These are phyloP conservation scores for Morone chrysops DNA, from an alignment of 2,113 vertebrate genomes.

Conservation along the genomic window DNA sequence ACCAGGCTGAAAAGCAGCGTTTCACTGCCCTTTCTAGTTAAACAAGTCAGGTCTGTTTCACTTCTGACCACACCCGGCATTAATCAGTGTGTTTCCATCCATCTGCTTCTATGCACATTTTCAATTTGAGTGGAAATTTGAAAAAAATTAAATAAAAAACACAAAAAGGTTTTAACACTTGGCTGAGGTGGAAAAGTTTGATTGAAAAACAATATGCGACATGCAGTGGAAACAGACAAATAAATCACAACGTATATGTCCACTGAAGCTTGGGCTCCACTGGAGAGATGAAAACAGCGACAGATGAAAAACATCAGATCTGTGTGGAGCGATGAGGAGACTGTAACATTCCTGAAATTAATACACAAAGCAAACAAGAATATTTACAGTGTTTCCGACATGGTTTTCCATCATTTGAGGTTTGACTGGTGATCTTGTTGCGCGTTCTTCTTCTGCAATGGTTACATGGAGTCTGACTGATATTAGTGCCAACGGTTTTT, in stretches of 20 bases:
- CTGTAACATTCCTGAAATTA: not conserved
- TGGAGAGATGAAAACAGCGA: not conserved
- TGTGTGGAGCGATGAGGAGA: not conserved
- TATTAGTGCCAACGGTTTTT: not conserved
- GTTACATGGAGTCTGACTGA: not conserved
- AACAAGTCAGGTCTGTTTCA: not conserved
- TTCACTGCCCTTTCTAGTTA: not conserved
- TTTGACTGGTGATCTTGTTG: not conserved
- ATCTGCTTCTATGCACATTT: not conserved
- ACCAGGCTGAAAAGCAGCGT: conserved; percentile 23
- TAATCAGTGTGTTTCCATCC: not conserved
- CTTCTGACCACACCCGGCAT: not conserved
- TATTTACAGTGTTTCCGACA: not conserved
- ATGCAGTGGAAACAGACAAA: not conserved
- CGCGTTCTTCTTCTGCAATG: not conserved
- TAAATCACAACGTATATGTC: not conserved
- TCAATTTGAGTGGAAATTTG: not conserved
- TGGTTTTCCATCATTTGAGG: not conserved
- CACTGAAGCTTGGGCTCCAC: not conserved
- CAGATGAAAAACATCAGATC: not conserved
- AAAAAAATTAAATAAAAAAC: not conserved
- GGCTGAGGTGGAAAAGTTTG: not conserved
- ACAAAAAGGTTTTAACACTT: not conserved
- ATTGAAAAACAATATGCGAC: not conserved
- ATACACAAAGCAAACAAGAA: not conserved